phyloP scores from a whole-genome alignment of 2,113 vertebrate genomes.

The Columbina picui region DNA sequence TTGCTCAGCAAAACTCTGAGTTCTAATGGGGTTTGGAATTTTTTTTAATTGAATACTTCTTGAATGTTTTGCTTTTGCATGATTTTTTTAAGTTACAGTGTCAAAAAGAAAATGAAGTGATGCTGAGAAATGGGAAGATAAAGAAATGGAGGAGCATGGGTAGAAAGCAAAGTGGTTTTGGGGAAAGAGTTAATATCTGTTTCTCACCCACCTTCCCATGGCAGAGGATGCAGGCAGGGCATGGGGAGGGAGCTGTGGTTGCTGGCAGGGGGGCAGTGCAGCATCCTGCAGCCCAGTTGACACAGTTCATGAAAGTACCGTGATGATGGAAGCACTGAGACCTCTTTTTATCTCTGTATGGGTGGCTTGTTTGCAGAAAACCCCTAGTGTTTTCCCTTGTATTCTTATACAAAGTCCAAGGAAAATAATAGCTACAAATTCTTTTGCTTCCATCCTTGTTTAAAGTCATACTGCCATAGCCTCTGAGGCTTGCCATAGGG shows the following conservation, averaged over 20 bases:
- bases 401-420: neutral
- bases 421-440: neutral
- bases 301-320: accelerated
- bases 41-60: neutral
- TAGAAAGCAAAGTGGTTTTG: neutral
- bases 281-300: neutral
- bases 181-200: neutral
- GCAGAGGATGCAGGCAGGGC: neutral
- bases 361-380: neutral
- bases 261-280: neutral
- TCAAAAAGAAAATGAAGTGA: neutral
- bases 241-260: accelerated
- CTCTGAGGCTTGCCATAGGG: neutral
- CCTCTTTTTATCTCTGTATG: neutral
- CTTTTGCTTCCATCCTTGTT: neutral
- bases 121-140: neutral
- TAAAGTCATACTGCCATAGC: neutral
- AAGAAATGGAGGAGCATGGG: neutral
- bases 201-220: neutral
- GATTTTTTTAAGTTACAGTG: neutral
- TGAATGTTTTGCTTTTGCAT: neutral
- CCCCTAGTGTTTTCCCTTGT: accelerated
- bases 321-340: neutral
- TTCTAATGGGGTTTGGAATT: neutral
- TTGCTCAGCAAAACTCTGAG: slow-evolving; percentile 20